These are phyloP conservation scores for Cisticola juncidis DNA, from an alignment of 2,113 vertebrate species.

Conservation along the genomic window DNA sequence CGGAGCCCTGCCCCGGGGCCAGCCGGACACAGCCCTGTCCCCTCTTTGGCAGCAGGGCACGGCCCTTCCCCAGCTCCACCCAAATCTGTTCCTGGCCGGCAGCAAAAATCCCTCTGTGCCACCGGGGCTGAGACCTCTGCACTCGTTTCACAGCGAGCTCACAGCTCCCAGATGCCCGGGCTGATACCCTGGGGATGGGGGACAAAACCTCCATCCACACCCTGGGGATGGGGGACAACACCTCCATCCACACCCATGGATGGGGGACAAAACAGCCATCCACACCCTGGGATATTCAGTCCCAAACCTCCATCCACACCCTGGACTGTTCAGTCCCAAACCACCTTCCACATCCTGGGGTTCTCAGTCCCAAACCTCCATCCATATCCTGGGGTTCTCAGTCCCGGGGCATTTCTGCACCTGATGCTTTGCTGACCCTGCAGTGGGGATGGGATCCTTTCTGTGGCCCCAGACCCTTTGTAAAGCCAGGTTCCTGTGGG, in stretches of 20 bases:
- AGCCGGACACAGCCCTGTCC: not conserved
- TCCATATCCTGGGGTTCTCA: too few species aligned
- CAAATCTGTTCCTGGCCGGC: rapidly evolving
- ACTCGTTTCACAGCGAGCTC: rapidly evolving
- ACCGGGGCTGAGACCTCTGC: not conserved
- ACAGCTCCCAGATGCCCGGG: rapidly evolving
- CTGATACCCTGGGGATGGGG: rapidly evolving
- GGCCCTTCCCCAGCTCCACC: not conserved
- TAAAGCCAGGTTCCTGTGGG: not conserved
- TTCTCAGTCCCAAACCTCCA: too few species aligned
- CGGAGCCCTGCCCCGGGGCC: not conserved
- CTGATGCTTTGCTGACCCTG: not conserved
- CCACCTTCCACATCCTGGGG: not conserved
- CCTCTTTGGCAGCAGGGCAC: not conserved
- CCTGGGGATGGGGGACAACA: not conserved
- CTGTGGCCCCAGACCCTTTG: rapidly evolving
- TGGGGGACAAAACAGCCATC: not conserved
- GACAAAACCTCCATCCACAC: rapidly evolving
- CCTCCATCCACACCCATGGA: too few species aligned
- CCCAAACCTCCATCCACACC: too few species aligned
- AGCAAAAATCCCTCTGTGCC: not conserved
- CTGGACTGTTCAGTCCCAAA: too few species aligned
- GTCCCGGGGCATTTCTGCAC: not conserved
- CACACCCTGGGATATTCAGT: not conserved
- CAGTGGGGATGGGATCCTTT: not conserved